Base-by-base conservation (phyloP, 2,888 invertebrate species). In the Leptinotarsa tumamoca region DNA sequence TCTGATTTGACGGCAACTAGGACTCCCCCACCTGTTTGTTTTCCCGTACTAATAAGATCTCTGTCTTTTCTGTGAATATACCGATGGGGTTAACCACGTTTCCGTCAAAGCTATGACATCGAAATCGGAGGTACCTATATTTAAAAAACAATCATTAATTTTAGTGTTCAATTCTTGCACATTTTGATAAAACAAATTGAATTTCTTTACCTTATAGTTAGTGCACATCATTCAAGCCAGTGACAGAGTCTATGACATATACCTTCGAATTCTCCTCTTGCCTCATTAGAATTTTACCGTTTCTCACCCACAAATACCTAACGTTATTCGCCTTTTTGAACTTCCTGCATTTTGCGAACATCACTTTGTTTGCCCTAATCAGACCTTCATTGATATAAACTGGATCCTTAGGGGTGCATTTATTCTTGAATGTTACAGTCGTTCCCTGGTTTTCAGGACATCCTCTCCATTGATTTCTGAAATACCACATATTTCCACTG, bases 1-100 rank as follows among this genome's bases (percentile, higher is more conserved):
- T 67, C 67, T 67, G 67, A 67, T 33, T 67, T 67, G 67, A 67
- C 67, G 52, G 52, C 68, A 68, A 51, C 52, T 51, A 68, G 68
- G 27, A 52, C 68, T 68, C 51, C 50, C 15, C 68, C 68, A 68
- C 50, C 52, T 23, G 23, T 51, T 52, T 68, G 68, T 3, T 52
- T 68, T 51, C 23, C 52, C 68, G 50, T 68, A 14, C 52, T 51
- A 21, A 50, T 21, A 68, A 68, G 68, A 68, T 68, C 68, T 68
- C 68, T 68, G 51, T 68, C 58, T 21, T 21, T 21, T 2, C 67
- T 68, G 50, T 14, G 21, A 68, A 67, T 67, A 67, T 4, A 67
- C 67, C 14, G 67, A 67, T 67, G 43, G 43, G n/a, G 67, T 67
- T 67, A 68, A 27, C 52, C 67, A 68, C 51, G 67, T 68, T 27